phyloP scores from a whole-genome alignment of 2,797 vertebrate species.

The Neoniphon sammara region DNA sequence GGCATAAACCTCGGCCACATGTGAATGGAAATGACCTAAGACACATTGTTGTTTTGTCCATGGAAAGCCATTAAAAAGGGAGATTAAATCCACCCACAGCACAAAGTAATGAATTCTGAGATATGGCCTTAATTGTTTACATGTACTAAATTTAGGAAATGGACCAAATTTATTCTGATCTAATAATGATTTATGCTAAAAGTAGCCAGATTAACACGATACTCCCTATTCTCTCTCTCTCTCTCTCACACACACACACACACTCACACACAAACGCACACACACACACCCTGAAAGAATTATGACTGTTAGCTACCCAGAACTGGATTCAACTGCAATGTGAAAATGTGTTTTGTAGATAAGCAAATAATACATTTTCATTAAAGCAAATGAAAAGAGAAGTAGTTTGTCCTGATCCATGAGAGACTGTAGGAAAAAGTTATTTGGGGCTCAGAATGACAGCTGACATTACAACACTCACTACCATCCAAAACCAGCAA shows the following conservation, averaged over 20 bases:
- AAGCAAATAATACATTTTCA: no score
- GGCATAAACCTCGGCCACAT: background rate
- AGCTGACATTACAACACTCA: conserved; percentile 32
- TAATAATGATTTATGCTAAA: background rate
- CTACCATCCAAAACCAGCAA: background rate
- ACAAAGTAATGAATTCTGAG: no score
- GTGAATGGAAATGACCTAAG: background rate
- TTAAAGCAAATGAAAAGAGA: conserved; percentile 2
- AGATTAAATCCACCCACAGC: no score
- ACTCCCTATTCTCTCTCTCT: no score
- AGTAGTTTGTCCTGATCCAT: background rate
- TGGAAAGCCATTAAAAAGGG: background rate
- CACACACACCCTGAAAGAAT: background rate
- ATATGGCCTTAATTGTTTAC: no score
- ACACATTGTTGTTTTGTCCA: background rate
- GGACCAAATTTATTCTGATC: no score
- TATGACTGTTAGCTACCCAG: background rate
- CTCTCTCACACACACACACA: background rate
- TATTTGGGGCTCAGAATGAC: conserved; percentile 41
- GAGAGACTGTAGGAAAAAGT: conserved; percentile 11
- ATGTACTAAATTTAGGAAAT: no score
- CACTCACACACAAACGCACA: background rate
- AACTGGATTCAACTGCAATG: background rate
- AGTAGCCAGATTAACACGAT: background rate
- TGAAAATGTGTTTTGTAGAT: no score